phyloP scores from a whole-genome alignment of 2,888 invertebrate species.

The Strigamia maritima region DNA sequence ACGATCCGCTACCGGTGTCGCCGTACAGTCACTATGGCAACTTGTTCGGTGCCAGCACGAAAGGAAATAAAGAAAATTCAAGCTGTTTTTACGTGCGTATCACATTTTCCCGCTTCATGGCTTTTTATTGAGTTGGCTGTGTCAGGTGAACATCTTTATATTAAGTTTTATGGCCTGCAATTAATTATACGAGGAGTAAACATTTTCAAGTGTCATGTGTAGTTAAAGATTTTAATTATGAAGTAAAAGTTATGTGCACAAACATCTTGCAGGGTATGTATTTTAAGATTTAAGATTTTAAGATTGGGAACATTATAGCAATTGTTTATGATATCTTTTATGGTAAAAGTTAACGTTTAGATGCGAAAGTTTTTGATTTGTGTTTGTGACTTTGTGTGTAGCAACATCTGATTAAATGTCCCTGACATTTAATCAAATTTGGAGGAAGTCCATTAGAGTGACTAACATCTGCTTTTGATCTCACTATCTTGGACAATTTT shows the following conservation, averaged over 20 bases:
- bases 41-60: neutral
- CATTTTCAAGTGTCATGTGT: neutral
- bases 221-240: neutral
- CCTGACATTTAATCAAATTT: conserved; percentile 15
- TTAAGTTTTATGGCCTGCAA: neutral
- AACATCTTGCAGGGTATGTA: neutral
- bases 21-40: conserved; percentile 26
- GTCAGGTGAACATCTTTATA: conserved; percentile 22
- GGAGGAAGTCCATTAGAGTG: neutral
- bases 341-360: neutral
- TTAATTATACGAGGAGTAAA: neutral
- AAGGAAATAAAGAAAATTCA: conserved; percentile 28
- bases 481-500: neutral
- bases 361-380: neutral
- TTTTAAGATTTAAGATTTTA: no score
- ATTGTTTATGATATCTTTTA: neutral
- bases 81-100: conserved; percentile 31
- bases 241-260: neutral
- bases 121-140: neutral
- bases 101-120: conserved; percentile 2
- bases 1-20: conserved; percentile 15
- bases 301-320: no score
- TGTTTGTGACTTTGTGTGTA: neutral
- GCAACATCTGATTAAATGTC: neutral
- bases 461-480: conserved; percentile 2